A percentile compares a stretch with the other conserved stretches of the same genome.
phyloP scores from a whole-genome alignment of 2,888 invertebrate genomes.

The Nesidiocoris tenuis region DNA sequence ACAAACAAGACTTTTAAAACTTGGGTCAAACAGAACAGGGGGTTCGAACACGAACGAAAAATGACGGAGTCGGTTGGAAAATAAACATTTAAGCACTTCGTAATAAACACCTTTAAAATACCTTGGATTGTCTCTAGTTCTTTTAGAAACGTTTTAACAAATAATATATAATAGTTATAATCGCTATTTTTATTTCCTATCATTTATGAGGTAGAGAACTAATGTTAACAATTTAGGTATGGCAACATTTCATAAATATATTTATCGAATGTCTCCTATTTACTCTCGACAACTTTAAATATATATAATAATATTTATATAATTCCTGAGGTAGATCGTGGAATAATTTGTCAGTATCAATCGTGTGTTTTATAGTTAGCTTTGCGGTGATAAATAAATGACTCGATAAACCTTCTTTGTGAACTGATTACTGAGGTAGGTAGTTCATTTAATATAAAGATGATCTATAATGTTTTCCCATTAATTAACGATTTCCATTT shows the following conservation, averaged over 20 bases:
- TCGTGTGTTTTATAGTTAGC: conserved; percentile 24
- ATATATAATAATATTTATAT: conserved; percentile 14
- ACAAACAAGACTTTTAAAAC: too few species aligned
- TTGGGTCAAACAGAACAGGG: too few species aligned
- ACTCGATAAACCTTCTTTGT: conserved; percentile 40
- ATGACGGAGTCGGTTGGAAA: neutral
- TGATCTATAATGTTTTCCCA: too few species aligned
- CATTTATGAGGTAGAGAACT: conserved; percentile 48
- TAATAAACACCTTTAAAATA: conserved; percentile 6
- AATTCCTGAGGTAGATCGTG: conserved; percentile 48
- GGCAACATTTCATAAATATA: conserved; percentile 45
- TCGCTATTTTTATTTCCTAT: conserved; percentile 40
- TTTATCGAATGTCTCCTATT: conserved; percentile 7
- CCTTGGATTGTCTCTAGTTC: conserved; percentile 48
- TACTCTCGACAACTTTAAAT: conserved; percentile 1
- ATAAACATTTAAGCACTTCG: neutral
- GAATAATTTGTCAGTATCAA: conserved; percentile 45
- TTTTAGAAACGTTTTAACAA: conserved; percentile 44
- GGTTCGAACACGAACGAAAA: conserved; percentile 38
- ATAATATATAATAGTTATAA: conserved; percentile 38
- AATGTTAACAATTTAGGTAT: conserved; percentile 44
- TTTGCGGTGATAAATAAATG: conserved; percentile 41
- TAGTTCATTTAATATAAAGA: conserved; percentile 12
- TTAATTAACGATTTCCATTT: too few species aligned
- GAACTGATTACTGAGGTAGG: conserved; percentile 36